Conservation (phyloP, 1,140 invertebrate genomes). For the Lethocerus indicus region DNA sequence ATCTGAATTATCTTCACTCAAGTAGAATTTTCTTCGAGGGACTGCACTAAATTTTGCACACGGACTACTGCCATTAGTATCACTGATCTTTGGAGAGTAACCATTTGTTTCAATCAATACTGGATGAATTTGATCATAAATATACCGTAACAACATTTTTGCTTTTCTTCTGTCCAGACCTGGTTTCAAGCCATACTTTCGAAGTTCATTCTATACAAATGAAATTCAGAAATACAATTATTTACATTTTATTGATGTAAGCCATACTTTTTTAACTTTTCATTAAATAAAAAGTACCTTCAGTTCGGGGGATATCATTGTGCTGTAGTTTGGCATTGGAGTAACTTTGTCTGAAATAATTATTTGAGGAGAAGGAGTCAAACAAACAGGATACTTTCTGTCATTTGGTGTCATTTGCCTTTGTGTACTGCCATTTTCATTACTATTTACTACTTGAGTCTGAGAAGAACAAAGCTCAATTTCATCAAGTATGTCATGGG, state of each 20-base stretch:
- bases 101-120: background rate
- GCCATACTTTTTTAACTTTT: background rate
- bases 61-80: too few species aligned
- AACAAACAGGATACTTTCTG: too few species aligned
- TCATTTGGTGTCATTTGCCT: too few species aligned
- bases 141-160: conserved; percentile 1
- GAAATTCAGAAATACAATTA: background rate
- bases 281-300: background rate
- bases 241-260: background rate
- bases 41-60: too few species aligned
- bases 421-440: too few species aligned
- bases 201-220: background rate
- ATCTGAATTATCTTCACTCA: too few species aligned
- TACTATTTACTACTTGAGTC: too few species aligned
- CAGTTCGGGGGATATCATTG: background rate
- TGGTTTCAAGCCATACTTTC: conserved; percentile 5
- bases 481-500: too few species aligned
- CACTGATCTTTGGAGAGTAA: too few species aligned
- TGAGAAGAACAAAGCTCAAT: too few species aligned
- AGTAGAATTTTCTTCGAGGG: too few species aligned
- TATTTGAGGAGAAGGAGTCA: background rate
- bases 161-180: background rate
- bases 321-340: conserved; percentile 1
- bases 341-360: conserved; percentile 1
- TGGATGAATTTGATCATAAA: conserved; percentile 8